Conservation (phyloP, 2,888 invertebrate species). For the Lordiphosa andalusiaca region DNA sequence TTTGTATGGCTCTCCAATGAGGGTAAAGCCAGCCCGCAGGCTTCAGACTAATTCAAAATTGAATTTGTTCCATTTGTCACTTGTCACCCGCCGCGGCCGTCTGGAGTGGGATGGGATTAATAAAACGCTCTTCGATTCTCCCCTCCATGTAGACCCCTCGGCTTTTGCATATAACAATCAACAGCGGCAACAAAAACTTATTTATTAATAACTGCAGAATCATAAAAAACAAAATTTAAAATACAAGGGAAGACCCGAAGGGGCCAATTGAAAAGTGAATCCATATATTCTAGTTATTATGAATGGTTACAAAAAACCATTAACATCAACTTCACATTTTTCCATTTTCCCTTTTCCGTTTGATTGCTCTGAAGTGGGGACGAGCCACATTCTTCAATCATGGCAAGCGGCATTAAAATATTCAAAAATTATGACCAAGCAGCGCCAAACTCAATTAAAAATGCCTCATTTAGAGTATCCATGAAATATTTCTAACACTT, state of each 20-base stretch:
- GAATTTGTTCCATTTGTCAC: conserved; percentile 39
- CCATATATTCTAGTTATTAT: conserved; percentile 26
- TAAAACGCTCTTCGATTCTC: conserved; percentile 13
- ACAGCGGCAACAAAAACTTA: conserved; percentile 44
- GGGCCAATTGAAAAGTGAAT: conserved; percentile 31
- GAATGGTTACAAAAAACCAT: conserved; percentile 24
- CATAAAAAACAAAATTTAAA: conserved; percentile 46
- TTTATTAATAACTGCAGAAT: conserved; percentile 54
- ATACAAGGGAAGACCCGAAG: conserved; percentile 6
- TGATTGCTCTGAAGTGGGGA: conserved; percentile 49
- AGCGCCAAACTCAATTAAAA: conserved; percentile 62
- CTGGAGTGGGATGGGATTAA: conserved; percentile 6
- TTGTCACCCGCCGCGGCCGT: conserved; percentile 31
- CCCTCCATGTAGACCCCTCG: background rate
- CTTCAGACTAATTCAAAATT: conserved; percentile 43
- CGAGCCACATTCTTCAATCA: conserved; percentile 52
- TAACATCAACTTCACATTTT: conserved; percentile 34
- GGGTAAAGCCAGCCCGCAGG: conserved; percentile 24
- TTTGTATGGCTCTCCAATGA: conserved; percentile 38
- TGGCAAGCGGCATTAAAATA: conserved; percentile 52
- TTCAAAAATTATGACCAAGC: conserved; percentile 57
- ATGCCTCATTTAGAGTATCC: conserved; percentile 26
- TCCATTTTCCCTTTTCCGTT: conserved; percentile 44
- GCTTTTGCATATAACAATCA: conserved; percentile 57
- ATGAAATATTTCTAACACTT: conserved; percentile 68